A percentile compares a stretch with the other conserved stretches of the same genome.
These are phyloP conservation scores for Hydroisotoma schaefferi DNA, from an alignment of 2,888 invertebrate species.

Conservation along the genomic window DNA sequence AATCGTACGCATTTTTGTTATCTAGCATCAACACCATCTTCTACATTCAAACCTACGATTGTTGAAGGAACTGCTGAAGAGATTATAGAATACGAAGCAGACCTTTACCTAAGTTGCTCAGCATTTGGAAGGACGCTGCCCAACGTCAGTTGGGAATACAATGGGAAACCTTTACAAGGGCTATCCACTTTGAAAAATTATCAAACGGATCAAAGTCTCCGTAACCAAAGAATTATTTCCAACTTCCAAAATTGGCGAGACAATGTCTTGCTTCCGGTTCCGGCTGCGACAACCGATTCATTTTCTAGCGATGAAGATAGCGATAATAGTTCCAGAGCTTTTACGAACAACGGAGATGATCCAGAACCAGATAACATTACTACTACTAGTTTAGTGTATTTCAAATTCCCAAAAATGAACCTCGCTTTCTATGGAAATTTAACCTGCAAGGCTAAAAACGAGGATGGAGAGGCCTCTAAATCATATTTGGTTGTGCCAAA, in stretches of 20 bases:
- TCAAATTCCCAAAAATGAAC: conserved; percentile 23
- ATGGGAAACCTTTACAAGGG: conserved; percentile 61
- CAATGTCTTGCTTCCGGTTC: no score
- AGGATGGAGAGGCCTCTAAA: conserved; percentile 2
- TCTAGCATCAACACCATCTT: neutral
- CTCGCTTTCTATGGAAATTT: conserved; percentile 27
- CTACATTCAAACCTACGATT: neutral
- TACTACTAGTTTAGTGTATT: conserved; percentile 13
- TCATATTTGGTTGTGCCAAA: neutral
- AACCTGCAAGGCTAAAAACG: conserved; percentile 17
- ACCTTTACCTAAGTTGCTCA: conserved; percentile 59
- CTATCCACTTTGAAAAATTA: conserved; percentile 3
- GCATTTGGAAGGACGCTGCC: conserved; percentile 87
- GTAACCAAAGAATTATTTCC: neutral
- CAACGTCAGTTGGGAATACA: conserved; percentile 84
- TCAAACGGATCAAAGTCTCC: neutral
- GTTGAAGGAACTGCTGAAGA: neutral
- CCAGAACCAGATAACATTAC: neutral
- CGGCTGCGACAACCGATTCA: no score
- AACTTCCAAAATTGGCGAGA: neutral
- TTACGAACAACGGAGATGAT: neutral
- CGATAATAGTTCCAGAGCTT: neutral
- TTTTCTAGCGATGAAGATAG: neutral
- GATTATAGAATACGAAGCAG: conserved; percentile 18
- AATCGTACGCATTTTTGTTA: neutral